A percentile compares a stretch with the other conserved stretches of the same genome.
Conservation (phyloP, 2,888 invertebrate genomes). For the Cephonodes hylas region DNA sequence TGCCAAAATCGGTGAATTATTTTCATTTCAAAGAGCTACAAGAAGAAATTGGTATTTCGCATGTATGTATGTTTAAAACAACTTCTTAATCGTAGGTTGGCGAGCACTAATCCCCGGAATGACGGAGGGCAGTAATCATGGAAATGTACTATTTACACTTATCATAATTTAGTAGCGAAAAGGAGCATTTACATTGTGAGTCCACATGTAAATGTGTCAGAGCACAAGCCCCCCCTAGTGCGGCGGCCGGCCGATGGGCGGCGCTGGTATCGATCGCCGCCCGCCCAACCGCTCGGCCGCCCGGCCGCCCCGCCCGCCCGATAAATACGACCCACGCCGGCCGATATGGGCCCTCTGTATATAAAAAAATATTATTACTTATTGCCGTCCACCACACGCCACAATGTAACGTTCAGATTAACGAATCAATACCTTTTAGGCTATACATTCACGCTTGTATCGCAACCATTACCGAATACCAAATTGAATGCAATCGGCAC, state of each 20-base stretch:
- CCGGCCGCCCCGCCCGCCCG: slow-evolving; percentile 52
- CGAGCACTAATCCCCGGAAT: not conserved
- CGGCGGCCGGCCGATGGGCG: slow-evolving; percentile 36
- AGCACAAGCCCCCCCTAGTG: slow-evolving; percentile 13
- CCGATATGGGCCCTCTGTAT: slow-evolving; percentile 56
- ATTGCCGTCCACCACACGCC: slow-evolving; percentile 44
- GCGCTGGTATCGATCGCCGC: slow-evolving; percentile 54
- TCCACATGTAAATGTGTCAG: slow-evolving; percentile 13
- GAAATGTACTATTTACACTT: not conserved
- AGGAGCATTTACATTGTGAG: slow-evolving; percentile 10
- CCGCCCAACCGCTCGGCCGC: slow-evolving; percentile 30
- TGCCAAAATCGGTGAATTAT: too few species aligned
- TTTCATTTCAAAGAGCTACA: too few species aligned
- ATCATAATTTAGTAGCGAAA: not conserved
- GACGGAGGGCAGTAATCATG: not conserved
- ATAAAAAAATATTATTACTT: slow-evolving; percentile 73
- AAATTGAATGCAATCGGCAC: not conserved
- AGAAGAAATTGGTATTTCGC: too few species aligned
- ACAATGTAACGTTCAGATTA: not conserved
- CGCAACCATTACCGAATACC: not conserved
- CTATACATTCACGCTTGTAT: too few species aligned
- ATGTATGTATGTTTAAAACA: too few species aligned
- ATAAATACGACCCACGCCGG: slow-evolving; percentile 46
- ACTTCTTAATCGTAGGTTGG: too few species aligned
- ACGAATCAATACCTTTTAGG: not conserved